Conservation (phyloP, 2,888 invertebrate species). For the Conomelus anceps region DNA sequence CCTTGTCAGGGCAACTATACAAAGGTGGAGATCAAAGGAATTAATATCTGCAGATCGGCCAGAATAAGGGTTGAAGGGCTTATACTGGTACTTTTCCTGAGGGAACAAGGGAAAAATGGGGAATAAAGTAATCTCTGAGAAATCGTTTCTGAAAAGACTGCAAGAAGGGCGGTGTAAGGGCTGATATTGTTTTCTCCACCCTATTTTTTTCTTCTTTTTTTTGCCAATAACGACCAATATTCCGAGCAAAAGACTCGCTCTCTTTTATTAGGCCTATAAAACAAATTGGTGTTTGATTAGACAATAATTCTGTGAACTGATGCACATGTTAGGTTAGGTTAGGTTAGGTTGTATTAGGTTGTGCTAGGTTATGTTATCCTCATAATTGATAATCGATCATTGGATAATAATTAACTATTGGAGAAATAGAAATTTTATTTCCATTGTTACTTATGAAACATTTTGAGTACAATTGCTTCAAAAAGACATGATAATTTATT, state of each 20-base stretch:
- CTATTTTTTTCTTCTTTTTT: background rate
- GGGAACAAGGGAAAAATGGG: background rate
- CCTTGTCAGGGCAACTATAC: background rate
- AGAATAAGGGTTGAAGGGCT: background rate
- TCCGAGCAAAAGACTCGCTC: background rate
- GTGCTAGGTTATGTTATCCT: too few relatives aligned
- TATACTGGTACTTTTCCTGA: too few relatives aligned
- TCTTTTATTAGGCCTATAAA: background rate
- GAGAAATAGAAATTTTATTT: too few relatives aligned
- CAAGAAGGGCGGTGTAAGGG: too few relatives aligned
- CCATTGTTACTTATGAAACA: too few relatives aligned
- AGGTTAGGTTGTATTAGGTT: too few relatives aligned
- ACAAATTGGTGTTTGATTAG: background rate
- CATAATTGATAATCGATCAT: too few relatives aligned
- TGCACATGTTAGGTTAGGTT: background rate
- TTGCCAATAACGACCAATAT: background rate
- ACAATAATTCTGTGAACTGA: background rate
- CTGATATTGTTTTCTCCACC: too few relatives aligned
- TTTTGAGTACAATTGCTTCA: too few relatives aligned
- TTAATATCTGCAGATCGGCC: background rate
- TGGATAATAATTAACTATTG: too few relatives aligned
- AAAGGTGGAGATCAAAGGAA: background rate
- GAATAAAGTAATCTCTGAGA: background rate
- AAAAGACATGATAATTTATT: too few relatives aligned
- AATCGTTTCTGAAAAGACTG: background rate